Percentiles rank a stretch among this genome's conserved stretches.
These are phyloP conservation scores for Drosophila teissieri DNA, from an alignment of 1,140 invertebrate species.

Conservation along the genomic window DNA sequence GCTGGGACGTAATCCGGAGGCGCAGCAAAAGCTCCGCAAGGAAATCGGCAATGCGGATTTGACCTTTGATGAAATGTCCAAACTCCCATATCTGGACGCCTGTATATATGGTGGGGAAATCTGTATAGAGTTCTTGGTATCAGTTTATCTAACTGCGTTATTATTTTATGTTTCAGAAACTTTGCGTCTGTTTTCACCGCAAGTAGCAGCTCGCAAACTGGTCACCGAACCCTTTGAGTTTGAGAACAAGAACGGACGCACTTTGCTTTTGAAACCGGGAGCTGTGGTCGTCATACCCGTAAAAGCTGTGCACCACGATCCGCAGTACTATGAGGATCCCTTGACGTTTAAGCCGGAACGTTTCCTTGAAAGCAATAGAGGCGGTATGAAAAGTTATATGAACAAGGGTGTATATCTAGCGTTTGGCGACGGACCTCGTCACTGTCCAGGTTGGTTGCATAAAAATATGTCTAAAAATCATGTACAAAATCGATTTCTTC, in stretches of 20 bases:
- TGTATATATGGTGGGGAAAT: constrained; percentile 48
- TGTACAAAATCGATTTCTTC: constrained; percentile 32
- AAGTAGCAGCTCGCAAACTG: constrained; percentile 31
- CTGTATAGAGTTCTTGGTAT: neutral
- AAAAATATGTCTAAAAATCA: constrained; percentile 18
- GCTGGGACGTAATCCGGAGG: constrained; percentile 44
- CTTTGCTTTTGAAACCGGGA: constrained; percentile 77
- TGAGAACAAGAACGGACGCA: constrained; percentile 48
- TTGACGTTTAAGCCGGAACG: constrained; percentile 88
- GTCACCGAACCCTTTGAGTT: constrained; percentile 50
- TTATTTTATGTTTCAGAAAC: constrained; percentile 45
- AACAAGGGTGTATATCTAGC: constrained; percentile 86
- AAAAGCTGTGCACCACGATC: constrained; percentile 86
- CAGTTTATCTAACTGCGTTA: too few species aligned
- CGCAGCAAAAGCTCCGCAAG: constrained; percentile 19
- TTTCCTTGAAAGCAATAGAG: constrained; percentile 85
- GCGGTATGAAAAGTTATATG: constrained; percentile 76
- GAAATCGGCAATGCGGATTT: constrained; percentile 65
- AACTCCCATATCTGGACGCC: constrained; percentile 58
- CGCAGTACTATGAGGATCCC: constrained; percentile 87
- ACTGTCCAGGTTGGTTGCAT: constrained; percentile 86
- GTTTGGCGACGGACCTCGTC: constrained; percentile 86
- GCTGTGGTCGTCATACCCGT: constrained; percentile 86
- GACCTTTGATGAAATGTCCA: constrained; percentile 50
- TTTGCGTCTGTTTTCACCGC: constrained; percentile 54